phyloP scores from a whole-genome alignment of 2,113 vertebrate species.

The Ia io region DNA sequence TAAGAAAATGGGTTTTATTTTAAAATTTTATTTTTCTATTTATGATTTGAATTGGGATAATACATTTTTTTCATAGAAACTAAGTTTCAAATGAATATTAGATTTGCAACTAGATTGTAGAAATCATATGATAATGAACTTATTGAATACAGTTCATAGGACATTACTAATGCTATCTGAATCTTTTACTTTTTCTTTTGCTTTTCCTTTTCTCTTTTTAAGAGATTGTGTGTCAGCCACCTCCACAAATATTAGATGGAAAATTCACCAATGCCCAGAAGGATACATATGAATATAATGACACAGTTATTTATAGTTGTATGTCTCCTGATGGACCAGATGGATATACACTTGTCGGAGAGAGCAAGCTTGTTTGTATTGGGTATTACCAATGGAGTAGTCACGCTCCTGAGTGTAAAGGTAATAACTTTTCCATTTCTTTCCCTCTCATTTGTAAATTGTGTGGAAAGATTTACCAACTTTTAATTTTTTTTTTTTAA shows the following conservation, averaged over 20 bases:
- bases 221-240: constrained; percentile 71
- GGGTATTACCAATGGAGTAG: constrained; percentile 66
- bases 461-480: neutral
- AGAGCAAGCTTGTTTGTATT: neutral
- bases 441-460: constrained; percentile 9
- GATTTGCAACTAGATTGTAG: neutral
- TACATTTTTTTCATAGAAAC: neutral
- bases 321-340: fast-evolving
- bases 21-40: neutral
- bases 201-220: neutral
- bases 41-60: neutral
- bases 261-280: fast-evolving
- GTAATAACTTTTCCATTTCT: constrained; percentile 46
- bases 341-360: constrained; percentile 69
- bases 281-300: constrained; percentile 54
- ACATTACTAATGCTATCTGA: neutral
- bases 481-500: too few species aligned
- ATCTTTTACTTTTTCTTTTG: neutral
- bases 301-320: constrained; percentile 72
- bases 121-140: neutral
- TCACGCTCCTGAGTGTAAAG: constrained; percentile 74
- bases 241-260: constrained; percentile 67
- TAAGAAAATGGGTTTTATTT: neutral
- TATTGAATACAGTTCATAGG: neutral
- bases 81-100: neutral